Conservation (phyloP, 2,888 invertebrate genomes). For the Leptothorax acervorum region DNA sequence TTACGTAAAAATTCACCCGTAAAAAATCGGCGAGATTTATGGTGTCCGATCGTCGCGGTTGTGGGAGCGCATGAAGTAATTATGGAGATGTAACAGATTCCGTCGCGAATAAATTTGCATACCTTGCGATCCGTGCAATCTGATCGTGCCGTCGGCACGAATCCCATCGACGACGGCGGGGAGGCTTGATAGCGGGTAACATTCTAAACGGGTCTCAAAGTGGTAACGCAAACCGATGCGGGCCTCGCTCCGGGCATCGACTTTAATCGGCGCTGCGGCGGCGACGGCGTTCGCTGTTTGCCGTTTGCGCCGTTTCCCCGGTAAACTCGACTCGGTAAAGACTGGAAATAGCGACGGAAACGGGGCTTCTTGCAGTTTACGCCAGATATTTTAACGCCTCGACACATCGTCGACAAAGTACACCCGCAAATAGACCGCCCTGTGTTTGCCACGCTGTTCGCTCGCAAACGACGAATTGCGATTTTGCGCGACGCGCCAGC, state of each 20-base stretch:
- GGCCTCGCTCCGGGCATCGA: constrained; percentile 4
- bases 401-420: constrained; percentile 60
- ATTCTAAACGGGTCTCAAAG: constrained; percentile 23
- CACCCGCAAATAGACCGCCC: constrained; percentile 57
- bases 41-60: background rate
- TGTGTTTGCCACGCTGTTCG: constrained; percentile 4
- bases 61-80: constrained; percentile 5
- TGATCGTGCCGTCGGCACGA: constrained; percentile 5
- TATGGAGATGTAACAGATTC: constrained; percentile 34
- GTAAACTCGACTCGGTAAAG: constrained; percentile 53
- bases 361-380: constrained; percentile 53
- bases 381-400: constrained; percentile 57
- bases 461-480: background rate
- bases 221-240: background rate
- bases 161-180: background rate
- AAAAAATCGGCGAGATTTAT: constrained; percentile 1
- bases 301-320: constrained; percentile 53
- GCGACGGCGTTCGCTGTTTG: background rate
- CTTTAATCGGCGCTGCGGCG: background rate
- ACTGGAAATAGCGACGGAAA: constrained; percentile 68
- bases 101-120: constrained; percentile 41
- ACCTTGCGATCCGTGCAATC: background rate
- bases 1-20: background rate
- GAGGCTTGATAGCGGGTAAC: background rate
- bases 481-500: background rate